Percentiles rank a stretch among this genome's conserved stretches.
Conservation (phyloP, 1,140 invertebrate genomes). For the Drosophila sucinea region DNA sequence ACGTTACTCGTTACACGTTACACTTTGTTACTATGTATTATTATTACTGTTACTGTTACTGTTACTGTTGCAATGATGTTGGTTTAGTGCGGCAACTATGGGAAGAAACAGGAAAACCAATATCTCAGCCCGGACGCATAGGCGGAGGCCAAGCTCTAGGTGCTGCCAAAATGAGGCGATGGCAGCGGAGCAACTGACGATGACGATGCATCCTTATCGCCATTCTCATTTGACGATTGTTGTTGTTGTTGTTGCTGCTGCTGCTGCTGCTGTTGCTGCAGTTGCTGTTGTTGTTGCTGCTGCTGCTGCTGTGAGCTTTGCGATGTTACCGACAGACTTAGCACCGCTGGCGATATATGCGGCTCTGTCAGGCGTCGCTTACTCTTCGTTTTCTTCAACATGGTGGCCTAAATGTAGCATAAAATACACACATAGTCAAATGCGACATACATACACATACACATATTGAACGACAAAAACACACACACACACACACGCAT, state of each 20-base stretch:
- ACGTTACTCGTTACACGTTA: constrained; percentile 7
- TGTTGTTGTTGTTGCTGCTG: constrained; percentile 52
- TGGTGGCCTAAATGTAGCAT: constrained; percentile 85
- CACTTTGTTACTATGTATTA: neutral
- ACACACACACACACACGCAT: constrained; percentile 53
- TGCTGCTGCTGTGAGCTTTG: constrained; percentile 35
- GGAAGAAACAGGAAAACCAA: constrained; percentile 82
- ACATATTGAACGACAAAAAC: constrained; percentile 33
- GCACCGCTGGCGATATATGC: constrained; percentile 87
- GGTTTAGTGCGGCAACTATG: constrained; percentile 45
- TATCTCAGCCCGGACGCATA: constrained; percentile 78
- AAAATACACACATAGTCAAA: constrained; percentile 76
- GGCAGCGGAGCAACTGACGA: constrained; percentile 26
- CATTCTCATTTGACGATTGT: constrained; percentile 72
- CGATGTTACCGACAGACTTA: constrained; percentile 58
- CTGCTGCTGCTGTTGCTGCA: constrained; percentile 54
- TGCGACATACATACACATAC: constrained; percentile 65
- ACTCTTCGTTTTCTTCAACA: constrained; percentile 95
- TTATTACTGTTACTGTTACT: constrained; percentile 20
- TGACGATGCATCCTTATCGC: constrained; percentile 66
- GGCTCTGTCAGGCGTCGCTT: constrained; percentile 94
- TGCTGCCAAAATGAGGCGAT: constrained; percentile 61
- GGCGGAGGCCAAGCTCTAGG: constrained; percentile 75
- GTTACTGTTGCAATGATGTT: constrained; percentile 16
- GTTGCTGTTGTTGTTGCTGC: constrained; percentile 29